A percentile compares a stretch with the other conserved stretches of the same genome.
These are phyloP conservation scores for Mycetomoellerius zeteki DNA, from an alignment of 1,140 invertebrate species.

Conservation along the genomic window DNA sequence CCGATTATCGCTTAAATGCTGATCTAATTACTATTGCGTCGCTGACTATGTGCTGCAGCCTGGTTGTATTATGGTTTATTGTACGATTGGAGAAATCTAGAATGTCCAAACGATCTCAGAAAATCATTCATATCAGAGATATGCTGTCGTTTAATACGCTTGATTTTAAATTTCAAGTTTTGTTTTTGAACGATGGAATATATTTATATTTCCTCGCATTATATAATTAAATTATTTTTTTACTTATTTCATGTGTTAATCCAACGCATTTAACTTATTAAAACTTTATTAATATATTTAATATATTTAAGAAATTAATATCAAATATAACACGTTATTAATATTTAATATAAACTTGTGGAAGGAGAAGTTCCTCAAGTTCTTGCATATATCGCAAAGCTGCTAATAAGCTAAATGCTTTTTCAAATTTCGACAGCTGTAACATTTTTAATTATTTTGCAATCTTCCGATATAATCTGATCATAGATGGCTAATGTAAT, in stretches of 20 bases:
- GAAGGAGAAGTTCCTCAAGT: not conserved
- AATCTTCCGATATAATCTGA: not conserved
- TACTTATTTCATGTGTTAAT: not conserved
- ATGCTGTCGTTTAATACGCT: not conserved
- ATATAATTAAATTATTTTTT: not conserved
- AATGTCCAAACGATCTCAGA: not conserved
- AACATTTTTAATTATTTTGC: not conserved
- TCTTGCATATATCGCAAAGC: not conserved
- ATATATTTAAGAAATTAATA: not conserved
- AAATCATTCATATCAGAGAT: too few species aligned
- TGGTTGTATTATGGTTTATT: slow-evolving; percentile 29
- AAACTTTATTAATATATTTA: not conserved
- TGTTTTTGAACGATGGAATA: not conserved
- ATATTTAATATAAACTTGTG: not conserved
- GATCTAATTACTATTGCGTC: slow-evolving; percentile 58
- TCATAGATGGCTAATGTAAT: slow-evolving; percentile 8
- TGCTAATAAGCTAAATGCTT: not conserved
- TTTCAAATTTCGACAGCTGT: too few species aligned
- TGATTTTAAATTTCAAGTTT: not conserved
- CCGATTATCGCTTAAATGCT: slow-evolving; percentile 66
- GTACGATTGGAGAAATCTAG: not conserved
- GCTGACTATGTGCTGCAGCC: not conserved
- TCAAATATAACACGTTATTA: not conserved
- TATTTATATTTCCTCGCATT: not conserved
- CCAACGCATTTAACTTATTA: not conserved